These are phyloP conservation scores for Capreolus pygargus DNA, from an alignment of 2,113 vertebrate genomes.

Conservation along the genomic window DNA sequence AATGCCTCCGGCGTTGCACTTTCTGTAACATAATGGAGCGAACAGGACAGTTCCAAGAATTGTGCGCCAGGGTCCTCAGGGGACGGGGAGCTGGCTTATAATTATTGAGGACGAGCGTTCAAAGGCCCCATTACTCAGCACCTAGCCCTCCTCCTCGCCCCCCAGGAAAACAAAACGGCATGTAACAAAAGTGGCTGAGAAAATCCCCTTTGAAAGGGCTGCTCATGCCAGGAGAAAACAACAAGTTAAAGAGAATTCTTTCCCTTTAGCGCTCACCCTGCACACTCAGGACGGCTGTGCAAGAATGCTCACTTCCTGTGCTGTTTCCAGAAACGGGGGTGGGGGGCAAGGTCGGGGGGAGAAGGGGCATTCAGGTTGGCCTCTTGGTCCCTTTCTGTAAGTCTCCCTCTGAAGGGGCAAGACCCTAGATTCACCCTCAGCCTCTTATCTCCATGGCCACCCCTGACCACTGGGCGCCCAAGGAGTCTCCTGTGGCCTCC, in stretches of 20 bases:
- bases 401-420: neutral
- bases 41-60: neutral
- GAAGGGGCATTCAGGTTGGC: neutral
- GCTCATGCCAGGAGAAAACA: neutral
- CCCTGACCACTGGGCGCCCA: rapidly evolving
- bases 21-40: conserved; percentile 9
- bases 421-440: neutral
- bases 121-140: neutral
- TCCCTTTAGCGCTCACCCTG: rapidly evolving
- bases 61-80: rapidly evolving
- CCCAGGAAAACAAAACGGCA: neutral
- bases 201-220: neutral
- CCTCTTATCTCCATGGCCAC: neutral
- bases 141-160: rapidly evolving
- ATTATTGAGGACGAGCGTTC: neutral
- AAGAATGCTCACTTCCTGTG: neutral
- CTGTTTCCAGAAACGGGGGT: neutral
- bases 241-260: neutral
- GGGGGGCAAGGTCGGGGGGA: rapidly evolving
- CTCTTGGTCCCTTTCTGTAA: no score
- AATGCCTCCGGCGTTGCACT: neutral
- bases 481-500: neutral
- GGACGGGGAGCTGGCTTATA: rapidly evolving
- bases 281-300: rapidly evolving
- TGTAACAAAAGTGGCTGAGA: neutral